These are phyloP conservation scores for Haemorhous mexicanus DNA, from an alignment of 2,113 vertebrate genomes.

Conservation along the genomic window DNA sequence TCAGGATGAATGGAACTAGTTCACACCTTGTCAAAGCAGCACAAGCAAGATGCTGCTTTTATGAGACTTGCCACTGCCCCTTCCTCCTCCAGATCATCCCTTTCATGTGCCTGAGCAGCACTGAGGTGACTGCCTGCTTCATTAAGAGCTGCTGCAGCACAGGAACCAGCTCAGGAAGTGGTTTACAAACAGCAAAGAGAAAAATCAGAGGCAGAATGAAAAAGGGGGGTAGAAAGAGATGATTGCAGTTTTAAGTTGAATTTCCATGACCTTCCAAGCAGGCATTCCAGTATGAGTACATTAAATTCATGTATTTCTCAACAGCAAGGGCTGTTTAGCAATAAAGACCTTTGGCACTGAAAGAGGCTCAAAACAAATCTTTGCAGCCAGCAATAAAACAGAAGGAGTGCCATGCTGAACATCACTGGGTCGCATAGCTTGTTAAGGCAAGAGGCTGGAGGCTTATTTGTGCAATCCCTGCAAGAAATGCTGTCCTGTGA, in stretches of 20 bases:
- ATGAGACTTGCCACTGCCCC: not conserved
- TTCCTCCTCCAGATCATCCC: not conserved
- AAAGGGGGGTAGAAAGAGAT: not conserved
- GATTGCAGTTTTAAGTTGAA: not conserved
- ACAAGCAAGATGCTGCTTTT: constrained; percentile 14
- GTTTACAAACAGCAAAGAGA: not conserved
- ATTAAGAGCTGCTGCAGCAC: not conserved
- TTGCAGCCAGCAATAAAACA: not conserved
- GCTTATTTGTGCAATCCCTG: constrained; percentile 18
- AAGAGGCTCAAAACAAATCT: constrained; percentile 22
- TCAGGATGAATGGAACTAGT: not conserved
- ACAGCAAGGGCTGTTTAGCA: constrained; percentile 43
- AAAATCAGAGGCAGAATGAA: not conserved
- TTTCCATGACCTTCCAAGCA: not conserved
- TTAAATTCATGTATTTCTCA: constrained; percentile 14
- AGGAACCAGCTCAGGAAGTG: not conserved
- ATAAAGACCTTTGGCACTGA: constrained; percentile 23
- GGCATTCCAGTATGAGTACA: not conserved
- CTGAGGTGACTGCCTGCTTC: not conserved
- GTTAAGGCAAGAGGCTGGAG: constrained; percentile 26
- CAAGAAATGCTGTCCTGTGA: not conserved
- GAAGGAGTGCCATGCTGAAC: not conserved
- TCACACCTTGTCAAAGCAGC: constrained; percentile 11
- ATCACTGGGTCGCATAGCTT: not conserved
- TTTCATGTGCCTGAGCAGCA: constrained; percentile 16